These are phyloP conservation scores for Tryphoninae sp. DNA, from an alignment of 2,888 invertebrate genomes.

Conservation along the genomic window DNA sequence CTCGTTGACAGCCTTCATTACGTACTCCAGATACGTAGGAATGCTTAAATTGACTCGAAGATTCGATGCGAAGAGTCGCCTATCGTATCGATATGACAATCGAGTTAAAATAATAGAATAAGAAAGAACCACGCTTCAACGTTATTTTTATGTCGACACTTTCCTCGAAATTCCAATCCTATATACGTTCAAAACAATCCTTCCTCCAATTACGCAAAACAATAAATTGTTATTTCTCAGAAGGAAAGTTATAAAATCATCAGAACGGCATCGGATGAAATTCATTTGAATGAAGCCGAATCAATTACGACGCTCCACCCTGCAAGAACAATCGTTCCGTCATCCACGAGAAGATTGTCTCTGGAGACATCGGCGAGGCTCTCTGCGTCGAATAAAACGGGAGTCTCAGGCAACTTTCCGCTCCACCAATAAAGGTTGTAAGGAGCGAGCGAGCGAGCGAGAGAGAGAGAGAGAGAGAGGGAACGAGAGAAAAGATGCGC, in stretches of 20 bases:
- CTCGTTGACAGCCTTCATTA: not conserved
- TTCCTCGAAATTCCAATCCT: too few relatives aligned
- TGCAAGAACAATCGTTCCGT: not conserved
- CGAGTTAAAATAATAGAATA: too few relatives aligned
- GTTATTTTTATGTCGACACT: too few relatives aligned
- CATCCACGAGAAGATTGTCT: not conserved
- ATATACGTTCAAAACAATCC: too few relatives aligned
- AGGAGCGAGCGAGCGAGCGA: slow-evolving; percentile 44
- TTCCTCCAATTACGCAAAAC: too few relatives aligned
- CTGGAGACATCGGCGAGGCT: not conserved
- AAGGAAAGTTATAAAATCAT: not conserved
- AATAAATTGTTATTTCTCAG: not conserved
- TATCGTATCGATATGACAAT: not conserved
- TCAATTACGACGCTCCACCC: not conserved
- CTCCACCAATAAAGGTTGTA: not conserved
- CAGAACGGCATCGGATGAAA: not conserved
- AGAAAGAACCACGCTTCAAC: too few relatives aligned
- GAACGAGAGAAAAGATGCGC: slow-evolving; percentile 50
- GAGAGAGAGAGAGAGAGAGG: slow-evolving; percentile 53
- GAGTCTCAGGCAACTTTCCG: not conserved
- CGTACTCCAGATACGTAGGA: not conserved
- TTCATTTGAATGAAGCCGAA: not conserved
- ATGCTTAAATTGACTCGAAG: not conserved
- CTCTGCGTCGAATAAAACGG: not conserved
- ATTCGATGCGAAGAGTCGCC: not conserved